A percentile compares a stretch with the other conserved stretches of the same genome.
Evolutionary conservation across 2,113 vertebrate species (phyloP).

Genomic region (Dolichallabes microphthalmus): DNA sequence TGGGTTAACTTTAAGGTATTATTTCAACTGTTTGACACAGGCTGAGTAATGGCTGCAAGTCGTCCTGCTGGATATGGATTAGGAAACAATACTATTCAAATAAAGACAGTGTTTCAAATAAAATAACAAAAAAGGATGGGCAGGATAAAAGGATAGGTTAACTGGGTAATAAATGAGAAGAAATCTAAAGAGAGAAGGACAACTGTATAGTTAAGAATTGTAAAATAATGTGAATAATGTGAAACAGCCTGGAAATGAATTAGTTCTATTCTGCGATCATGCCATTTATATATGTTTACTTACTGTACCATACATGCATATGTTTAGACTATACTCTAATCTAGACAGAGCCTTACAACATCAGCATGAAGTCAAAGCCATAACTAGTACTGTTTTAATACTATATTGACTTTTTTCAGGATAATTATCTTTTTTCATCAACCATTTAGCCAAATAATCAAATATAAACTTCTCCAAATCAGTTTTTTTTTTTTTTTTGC

Average conservation of each 20-base stretch:
- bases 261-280: background rate
- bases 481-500: too few species aligned
- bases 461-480: background rate
- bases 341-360: background rate
- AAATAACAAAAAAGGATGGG: background rate
- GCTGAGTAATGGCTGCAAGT: background rate
- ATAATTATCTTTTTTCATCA: background rate
- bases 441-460: background rate
- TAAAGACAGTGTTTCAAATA: background rate
- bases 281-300: background rate
- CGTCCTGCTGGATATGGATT: background rate
- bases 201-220: background rate
- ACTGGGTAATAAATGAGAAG: background rate
- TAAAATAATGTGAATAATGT: background rate
- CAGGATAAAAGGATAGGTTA: background rate
- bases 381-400: background rate
- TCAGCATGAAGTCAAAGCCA: background rate
- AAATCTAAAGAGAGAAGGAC: background rate
- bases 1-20: slow-evolving; percentile 20
- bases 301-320: background rate
- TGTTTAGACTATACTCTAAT: background rate
- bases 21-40: background rate
- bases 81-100: background rate
- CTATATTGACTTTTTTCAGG: background rate
- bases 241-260: background rate